Evolutionary conservation across 1,140 invertebrate species (phyloP), one percentile per base, ranked within the genome.

Genomic region (Hormaphis cornu): DNA sequence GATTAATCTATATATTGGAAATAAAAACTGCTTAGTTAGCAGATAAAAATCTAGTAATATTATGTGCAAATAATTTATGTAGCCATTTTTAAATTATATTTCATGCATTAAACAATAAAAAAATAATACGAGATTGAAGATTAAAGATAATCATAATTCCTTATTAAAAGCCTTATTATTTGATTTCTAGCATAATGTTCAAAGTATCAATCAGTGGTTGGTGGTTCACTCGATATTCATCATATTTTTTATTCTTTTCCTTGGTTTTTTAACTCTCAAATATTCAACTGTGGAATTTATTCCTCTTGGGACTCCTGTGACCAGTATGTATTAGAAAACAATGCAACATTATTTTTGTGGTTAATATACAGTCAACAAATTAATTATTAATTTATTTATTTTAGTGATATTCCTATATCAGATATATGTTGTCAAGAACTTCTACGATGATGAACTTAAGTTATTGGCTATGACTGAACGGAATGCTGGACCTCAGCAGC

Each of bases 371-470:
- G 18, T 54, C 5, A 35, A 35, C 7, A 33, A 3, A 24, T 24
- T 16, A 24, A 37, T 22, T 3, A 37, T 37, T 8, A 24, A 22
- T 37, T 7, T 14, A 30, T 24, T 22, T 0, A 22, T 56, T 22
- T 26, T 40, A 58, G 54, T 58, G 37, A 20, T 58, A 37, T 10
- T 37, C 12, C 14, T 40, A 4, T 58, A 58, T 16, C 54, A 58
- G 20, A 40, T 58, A 9, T 58, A 58, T 37, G 54, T 58, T 6
- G 54, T 58, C 7, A 58, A 58, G 40, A 37, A 35, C 40, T 58
- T 58, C 26, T 26, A 58, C 16, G 54, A 58, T 18, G 54, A 58
- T 7, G 54, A 58, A 16, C 12, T 58, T 4, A 58, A 50, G 46
- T 50, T 9, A 5, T 42, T 42, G n/a, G 40, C 40, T 3, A 26